A percentile compares a stretch with the other conserved stretches of the same genome.
Evolutionary conservation across 2,797 vertebrate genomes (phyloP).

Genomic region (Ambastaia sidthimunki): DNA sequence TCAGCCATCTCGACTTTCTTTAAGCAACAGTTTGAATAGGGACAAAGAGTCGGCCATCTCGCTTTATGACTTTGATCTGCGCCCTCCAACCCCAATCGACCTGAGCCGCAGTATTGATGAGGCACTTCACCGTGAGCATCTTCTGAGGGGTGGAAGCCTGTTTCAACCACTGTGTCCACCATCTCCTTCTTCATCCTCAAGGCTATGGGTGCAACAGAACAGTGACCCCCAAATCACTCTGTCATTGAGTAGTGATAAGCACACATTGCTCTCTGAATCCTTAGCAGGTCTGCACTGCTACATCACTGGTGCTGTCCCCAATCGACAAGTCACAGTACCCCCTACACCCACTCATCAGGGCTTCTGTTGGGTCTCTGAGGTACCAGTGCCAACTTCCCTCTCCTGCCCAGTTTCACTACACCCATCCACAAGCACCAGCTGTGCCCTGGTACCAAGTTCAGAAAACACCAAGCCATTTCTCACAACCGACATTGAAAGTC

Average conservation of each 20-base stretch:
- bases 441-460: slow-evolving; percentile 68
- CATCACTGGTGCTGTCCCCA: slow-evolving; percentile 80
- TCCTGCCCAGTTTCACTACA: slow-evolving; percentile 82
- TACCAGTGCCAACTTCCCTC: slow-evolving; percentile 77
- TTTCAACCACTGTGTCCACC: slow-evolving; percentile 74
- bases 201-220: slow-evolving; percentile 80
- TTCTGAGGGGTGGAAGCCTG: slow-evolving; percentile 82
- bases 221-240: slow-evolving; percentile 83
- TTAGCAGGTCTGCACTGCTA: slow-evolving; percentile 78
- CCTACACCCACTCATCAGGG: slow-evolving; percentile 82
- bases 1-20: slow-evolving; percentile 76
- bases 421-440: slow-evolving; percentile 72
- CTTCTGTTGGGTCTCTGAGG: slow-evolving; percentile 81
- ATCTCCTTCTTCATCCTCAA: slow-evolving; percentile 75
- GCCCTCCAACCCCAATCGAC: slow-evolving; percentile 93
- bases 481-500: slow-evolving; percentile 77
- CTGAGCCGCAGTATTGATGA: slow-evolving; percentile 95
- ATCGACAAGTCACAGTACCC: slow-evolving; percentile 81
- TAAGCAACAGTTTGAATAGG: slow-evolving; percentile 80
- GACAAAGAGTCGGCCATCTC: slow-evolving; percentile 85
- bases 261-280: slow-evolving; percentile 73
- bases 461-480: slow-evolving; percentile 79
- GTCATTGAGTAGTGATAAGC: slow-evolving; percentile 75
- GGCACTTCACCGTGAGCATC: slow-evolving; percentile 90
- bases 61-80: slow-evolving; percentile 88